phyloP scores from a whole-genome alignment of 2,888 invertebrate species.

The Drosophila nigricruria region DNA sequence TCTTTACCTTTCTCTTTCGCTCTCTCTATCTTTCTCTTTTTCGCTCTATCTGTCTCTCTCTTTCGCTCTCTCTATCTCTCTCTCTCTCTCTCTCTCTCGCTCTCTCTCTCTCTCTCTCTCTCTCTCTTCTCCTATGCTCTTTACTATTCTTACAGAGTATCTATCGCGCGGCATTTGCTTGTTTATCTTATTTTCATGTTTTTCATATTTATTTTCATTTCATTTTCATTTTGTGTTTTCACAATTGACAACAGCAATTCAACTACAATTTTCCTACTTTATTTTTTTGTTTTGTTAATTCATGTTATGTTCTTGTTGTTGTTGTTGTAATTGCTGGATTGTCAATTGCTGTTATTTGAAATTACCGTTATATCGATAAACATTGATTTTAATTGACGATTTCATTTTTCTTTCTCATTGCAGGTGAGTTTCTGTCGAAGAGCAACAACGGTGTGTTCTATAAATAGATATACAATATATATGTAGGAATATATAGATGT shows the following conservation, averaged over 20 bases:
- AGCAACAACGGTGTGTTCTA: background rate
- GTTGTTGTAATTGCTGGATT: constrained; percentile 13
- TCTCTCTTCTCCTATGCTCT: background rate
- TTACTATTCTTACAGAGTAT: background rate
- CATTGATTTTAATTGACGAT: constrained; percentile 43
- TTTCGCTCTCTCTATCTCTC: background rate
- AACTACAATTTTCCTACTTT: constrained; percentile 46
- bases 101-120: background rate
- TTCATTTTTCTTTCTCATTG: constrained; percentile 39
- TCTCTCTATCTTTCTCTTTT: background rate
- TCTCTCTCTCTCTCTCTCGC: too few species aligned
- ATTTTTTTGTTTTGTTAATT: constrained; percentile 14
- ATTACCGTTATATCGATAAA: constrained; percentile 23
- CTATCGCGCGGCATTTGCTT: background rate
- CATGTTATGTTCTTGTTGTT: constrained; percentile 15
- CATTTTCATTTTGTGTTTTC: constrained; percentile 40
- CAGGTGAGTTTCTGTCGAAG: constrained; percentile 46
- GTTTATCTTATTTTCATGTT: background rate
- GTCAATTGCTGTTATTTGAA: constrained; percentile 52
- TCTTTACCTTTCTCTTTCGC: background rate
- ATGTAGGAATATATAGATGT: background rate
- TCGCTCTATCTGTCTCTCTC: background rate
- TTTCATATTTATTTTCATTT: constrained; percentile 4
- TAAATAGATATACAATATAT: background rate
- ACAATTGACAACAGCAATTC: constrained; percentile 47